Evolutionary conservation across 2,888 invertebrate species (phyloP), one percentile per base, ranked within the genome.

Genomic region (Caenorhabditis angaria): DNA sequence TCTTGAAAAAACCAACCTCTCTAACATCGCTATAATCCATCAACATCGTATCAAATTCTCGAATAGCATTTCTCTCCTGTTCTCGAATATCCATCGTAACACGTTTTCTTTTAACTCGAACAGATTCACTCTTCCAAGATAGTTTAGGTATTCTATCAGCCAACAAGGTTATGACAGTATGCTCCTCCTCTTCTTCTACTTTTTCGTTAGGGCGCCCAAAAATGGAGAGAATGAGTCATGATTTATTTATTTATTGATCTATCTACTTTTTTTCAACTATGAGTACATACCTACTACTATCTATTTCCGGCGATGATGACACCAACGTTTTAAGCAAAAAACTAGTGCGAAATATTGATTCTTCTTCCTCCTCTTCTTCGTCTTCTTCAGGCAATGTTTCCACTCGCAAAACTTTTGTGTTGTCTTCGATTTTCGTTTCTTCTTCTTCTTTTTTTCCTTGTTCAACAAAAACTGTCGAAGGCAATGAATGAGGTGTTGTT

Each of bases 21-120:
- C 41, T 41, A 41, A 41, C 41, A 41, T 41, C 41, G 18, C 41
- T 41, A 41, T 41, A 61, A 47, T 67, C 71, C 24, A 57, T n/a
- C 22, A 72, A 58, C 25, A 67, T 64, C 55, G 61, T 54, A 51
- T 72, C 72, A 24, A 72, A 65, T 29, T 72, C 61, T 28, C 61
- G 27, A 65, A 72, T 72, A 50, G 65, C 72, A 58, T 64, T 63
- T 20, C 65, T 25, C n/a, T 69, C 63, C 74, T 66, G 70, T n/a
- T 65, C 67, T 24, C 72, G 70, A 55, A 70, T 41, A 50, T 51
- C 70, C 41, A 53, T 65, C 22, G 51, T 58, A 18, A 41, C 41
- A 10, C 41, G 41, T 50, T 50, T 50, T 50, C 50, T 20, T 32
- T 61, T 64, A 47, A 65, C 61, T 50, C 70, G 64, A 53, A 70